phyloP scores from a whole-genome alignment of 2,888 invertebrate genomes.

The Schizotus pectinicornis region DNA sequence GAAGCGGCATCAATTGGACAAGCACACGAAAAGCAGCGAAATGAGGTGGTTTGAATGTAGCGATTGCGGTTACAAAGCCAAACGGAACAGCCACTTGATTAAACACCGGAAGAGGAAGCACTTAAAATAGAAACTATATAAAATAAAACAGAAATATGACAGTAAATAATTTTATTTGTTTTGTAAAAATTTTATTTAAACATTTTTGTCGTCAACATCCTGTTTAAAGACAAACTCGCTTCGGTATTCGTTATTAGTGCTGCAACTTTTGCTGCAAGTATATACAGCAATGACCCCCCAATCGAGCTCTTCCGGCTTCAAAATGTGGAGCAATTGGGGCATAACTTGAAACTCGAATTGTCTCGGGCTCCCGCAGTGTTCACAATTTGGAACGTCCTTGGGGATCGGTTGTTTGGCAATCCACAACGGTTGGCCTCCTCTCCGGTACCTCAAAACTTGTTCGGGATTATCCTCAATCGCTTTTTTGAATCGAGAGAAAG shows the following conservation, averaged over 20 bases:
- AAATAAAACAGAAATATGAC: too few species aligned
- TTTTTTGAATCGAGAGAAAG: slow-evolving; percentile 79
- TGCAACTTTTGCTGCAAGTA: slow-evolving; percentile 83
- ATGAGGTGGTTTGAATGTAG: too few species aligned
- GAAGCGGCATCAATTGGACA: too few species aligned
- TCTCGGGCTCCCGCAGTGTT: slow-evolving; percentile 74
- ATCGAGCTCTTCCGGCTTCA: slow-evolving; percentile 66
- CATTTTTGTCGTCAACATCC: too few species aligned
- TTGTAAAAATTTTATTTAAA: too few species aligned
- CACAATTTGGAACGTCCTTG: slow-evolving; percentile 72
- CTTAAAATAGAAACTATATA: too few species aligned
- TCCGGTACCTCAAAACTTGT: slow-evolving; percentile 81
- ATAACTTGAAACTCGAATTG: slow-evolving; percentile 87
- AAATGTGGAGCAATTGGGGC: slow-evolving; percentile 54
- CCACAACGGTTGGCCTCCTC: slow-evolving; percentile 82
- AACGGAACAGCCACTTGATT: too few species aligned
- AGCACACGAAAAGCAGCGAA: too few species aligned
- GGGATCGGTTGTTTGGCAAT: slow-evolving; percentile 70
- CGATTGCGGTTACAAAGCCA: too few species aligned
- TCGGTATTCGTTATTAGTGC: slow-evolving; percentile 66
- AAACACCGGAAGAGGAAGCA: too few species aligned
- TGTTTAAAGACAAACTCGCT: slow-evolving; percentile 86
- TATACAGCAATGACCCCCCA: slow-evolving; percentile 90
- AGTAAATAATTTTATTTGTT: too few species aligned
- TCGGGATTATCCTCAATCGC: slow-evolving; percentile 73